phyloP scores from a whole-genome alignment of 1,140 invertebrate species.

The Mycetomoellerius zeteki region DNA sequence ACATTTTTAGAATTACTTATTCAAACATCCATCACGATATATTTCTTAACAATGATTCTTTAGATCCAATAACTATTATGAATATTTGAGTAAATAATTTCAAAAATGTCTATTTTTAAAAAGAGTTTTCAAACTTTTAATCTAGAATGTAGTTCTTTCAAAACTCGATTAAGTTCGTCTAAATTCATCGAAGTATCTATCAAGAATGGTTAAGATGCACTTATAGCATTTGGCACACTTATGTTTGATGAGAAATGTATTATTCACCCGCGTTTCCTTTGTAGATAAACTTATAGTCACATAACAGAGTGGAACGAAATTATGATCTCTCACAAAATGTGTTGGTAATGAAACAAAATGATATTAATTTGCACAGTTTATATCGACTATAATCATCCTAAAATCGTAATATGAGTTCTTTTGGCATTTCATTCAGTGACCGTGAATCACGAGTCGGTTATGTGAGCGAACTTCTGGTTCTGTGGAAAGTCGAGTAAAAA shows the following conservation, averaged over 20 bases:
- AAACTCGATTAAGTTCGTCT: background rate
- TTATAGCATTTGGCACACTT: background rate
- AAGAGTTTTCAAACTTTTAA: too few species aligned
- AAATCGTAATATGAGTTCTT: background rate
- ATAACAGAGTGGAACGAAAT: background rate
- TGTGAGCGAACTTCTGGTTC: background rate
- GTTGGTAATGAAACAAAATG: background rate
- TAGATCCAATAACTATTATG: too few species aligned
- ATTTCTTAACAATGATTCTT: too few species aligned
- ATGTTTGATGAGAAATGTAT: background rate
- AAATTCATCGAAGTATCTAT: background rate
- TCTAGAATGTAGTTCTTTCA: background rate
- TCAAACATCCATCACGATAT: too few species aligned
- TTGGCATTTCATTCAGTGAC: conserved; percentile 9
- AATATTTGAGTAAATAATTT: too few species aligned
- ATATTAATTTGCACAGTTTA: background rate
- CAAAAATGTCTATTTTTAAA: too few species aligned
- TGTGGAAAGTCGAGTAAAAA: background rate
- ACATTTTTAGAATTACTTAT: too few species aligned
- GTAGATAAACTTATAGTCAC: background rate
- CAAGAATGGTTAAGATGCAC: background rate
- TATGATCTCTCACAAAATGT: background rate
- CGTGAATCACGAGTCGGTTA: conserved; percentile 34
- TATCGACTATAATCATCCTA: background rate
- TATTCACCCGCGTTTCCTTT: background rate